Evolutionary conservation across 2,797 vertebrate genomes (phyloP), one percentile per base, ranked within the genome.

Genomic region (Rhinophrynus dorsalis): DNA sequence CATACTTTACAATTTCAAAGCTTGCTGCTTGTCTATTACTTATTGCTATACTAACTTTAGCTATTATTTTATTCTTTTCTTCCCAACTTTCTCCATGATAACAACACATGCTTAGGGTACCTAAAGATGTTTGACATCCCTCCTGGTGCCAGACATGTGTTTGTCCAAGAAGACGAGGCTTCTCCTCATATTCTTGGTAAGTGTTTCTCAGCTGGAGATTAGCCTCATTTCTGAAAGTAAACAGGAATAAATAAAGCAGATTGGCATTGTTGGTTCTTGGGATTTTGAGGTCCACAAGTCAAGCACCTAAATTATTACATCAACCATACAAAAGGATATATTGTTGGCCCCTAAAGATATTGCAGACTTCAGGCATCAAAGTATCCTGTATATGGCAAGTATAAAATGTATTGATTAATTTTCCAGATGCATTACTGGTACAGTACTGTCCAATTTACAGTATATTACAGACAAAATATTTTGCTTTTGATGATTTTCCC

Each of bases 91-190:
- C 78, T 68, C 81, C 27, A 74, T 76, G 74, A 80, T 47, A 9
- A 81, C 71, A 79, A 88, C 81, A 84, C 77, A 88, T 89, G 87
- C 85, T 91, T 93, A 99, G 97, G 95, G 83, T 96, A 93, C 93
- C 92, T 98, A 88, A 99, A 99, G 96, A 98, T 99, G 97, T 98
- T 99, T 95, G 94, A 94, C 83, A 90, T 99, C 83, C 95, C 96
- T 84, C 92, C 94, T 0, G 94, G 95, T 88, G 95, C 95, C 89
- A 95, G 95, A 93, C 95, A 98, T 92, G 92, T 97, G 90, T 89
- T 92, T 87, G 86, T 99, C 89, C 96, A 98, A 92, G 96, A 99
- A 90, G 92, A 96, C 57, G 97, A 99, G 94, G 94, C 93, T 75
- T 96, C 92, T 77, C 94, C 95, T 95, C 97, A 98, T 82, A 85